Percentiles rank a stretch among this genome's conserved stretches.
Conservation (phyloP, 2,113 vertebrate genomes). For the Calidris pygmaea region DNA sequence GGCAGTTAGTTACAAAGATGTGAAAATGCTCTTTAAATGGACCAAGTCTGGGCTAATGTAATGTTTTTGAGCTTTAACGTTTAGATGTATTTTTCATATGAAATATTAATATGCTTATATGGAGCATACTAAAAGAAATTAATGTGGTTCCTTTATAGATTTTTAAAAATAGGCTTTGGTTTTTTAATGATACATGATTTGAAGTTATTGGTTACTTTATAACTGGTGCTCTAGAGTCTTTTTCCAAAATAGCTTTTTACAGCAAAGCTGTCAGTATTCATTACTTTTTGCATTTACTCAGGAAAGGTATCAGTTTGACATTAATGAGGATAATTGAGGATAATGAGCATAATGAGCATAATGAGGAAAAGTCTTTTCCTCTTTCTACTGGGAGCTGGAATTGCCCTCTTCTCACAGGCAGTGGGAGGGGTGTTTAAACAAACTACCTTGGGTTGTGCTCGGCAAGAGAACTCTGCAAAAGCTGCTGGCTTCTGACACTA, state of each 20-base stretch:
- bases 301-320: conserved; percentile 48
- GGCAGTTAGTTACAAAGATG: background rate
- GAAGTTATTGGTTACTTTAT: background rate
- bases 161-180: background rate
- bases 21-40: background rate
- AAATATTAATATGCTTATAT: background rate
- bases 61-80: background rate
- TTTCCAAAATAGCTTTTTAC: background rate
- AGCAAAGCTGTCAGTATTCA: background rate
- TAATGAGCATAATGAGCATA: conserved; percentile 57
- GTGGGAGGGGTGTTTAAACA: background rate
- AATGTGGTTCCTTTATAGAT: background rate
- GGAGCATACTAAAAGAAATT: background rate
- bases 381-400: conserved; percentile 3
- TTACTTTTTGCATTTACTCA: conserved; percentile 8
- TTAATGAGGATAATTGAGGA: conserved; percentile 56
- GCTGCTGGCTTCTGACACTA: background rate
- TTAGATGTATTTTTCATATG: background rate
- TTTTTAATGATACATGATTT: background rate
- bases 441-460: background rate
- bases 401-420: background rate
- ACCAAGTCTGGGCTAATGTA: background rate
- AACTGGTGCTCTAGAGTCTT: background rate
- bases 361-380: conserved; percentile 50
- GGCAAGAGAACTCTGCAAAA: background rate